Conservation (phyloP, 2,113 vertebrate species). For the Lucifuga dentata region DNA sequence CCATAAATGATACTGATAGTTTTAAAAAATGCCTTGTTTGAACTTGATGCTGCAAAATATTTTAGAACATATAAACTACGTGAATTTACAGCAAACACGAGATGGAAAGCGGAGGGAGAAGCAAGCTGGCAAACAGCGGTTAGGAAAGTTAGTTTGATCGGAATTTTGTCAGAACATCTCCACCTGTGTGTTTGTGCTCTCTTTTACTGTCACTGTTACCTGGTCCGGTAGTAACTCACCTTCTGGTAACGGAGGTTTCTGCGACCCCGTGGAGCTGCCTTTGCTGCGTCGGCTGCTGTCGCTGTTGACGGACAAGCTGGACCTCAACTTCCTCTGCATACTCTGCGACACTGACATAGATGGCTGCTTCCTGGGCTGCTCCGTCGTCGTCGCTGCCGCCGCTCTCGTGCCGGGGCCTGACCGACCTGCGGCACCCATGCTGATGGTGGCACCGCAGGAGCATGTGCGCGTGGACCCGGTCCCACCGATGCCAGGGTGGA, state of each 20-base stretch:
- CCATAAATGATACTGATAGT: too few species aligned
- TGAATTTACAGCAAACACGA: conserved; percentile 6
- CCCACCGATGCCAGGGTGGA: conserved; percentile 69
- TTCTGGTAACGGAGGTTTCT: conserved; percentile 93
- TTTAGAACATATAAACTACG: too few species aligned
- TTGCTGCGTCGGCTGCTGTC: conserved; percentile 91
- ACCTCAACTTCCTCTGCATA: conserved; percentile 93
- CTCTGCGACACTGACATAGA: conserved; percentile 90
- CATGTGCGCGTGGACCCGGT: conserved; percentile 68
- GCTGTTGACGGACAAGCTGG: conserved; percentile 94
- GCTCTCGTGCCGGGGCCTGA: conserved; percentile 6
- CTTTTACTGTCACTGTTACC: conserved; percentile 23
- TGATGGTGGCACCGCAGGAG: conserved; percentile 69
- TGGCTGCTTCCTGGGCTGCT: conserved; percentile 83
- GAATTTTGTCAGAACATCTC: too few species aligned
- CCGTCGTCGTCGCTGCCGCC: conserved; percentile 48
- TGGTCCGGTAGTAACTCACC: conserved; percentile 82
- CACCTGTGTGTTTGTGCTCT: conserved; percentile 81
- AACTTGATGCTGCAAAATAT: not conserved
- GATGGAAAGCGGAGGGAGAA: conserved; percentile 10
- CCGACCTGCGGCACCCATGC: conserved; percentile 5
- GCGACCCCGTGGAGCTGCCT: conserved; percentile 89
- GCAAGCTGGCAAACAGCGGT: conserved; percentile 8
- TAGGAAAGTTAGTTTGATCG: conserved; percentile 32
- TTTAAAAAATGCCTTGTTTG: not conserved